Evolutionary conservation across 2,888 invertebrate species (phyloP).

Genomic region (Meandrusa payeni): DNA sequence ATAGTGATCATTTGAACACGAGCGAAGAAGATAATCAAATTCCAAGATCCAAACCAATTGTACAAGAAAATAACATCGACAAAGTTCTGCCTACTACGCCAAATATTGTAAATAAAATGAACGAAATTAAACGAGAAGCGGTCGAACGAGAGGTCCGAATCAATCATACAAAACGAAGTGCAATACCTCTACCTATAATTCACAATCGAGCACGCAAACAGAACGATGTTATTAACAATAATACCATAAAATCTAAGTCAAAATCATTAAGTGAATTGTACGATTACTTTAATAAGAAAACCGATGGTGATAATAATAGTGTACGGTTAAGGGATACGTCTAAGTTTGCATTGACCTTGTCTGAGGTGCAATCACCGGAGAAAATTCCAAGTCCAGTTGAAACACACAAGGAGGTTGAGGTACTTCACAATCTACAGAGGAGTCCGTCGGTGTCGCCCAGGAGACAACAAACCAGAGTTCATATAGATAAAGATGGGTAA

Average conservation of each 20-base stretch:
- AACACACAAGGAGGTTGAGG: conserved; percentile 83
- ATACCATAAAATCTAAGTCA: conserved; percentile 64
- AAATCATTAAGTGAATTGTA: conserved; percentile 74
- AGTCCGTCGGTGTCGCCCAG: conserved; percentile 81
- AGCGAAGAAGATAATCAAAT: conserved; percentile 78
- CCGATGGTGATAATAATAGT: conserved; percentile 43
- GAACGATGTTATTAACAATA: conserved; percentile 42
- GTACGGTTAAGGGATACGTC: conserved; percentile 49
- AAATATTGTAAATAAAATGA: conserved; percentile 49
- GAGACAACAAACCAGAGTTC: conserved; percentile 59
- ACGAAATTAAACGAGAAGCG: conserved; percentile 57
- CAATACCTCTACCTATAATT: conserved; percentile 68
- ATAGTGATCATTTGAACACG: conserved; percentile 86
- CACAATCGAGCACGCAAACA: conserved; percentile 46
- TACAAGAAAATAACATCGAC: conserved; percentile 28
- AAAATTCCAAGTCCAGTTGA: conserved; percentile 74
- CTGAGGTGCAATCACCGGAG: conserved; percentile 60
- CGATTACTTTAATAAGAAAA: conserved; percentile 70
- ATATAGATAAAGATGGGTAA: conserved; percentile 71
- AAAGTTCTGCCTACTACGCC: conserved; percentile 40
- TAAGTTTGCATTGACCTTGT: conserved; percentile 57
- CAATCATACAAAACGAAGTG: conserved; percentile 53
- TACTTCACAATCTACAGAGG: conserved; percentile 84
- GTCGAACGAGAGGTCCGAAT: conserved; percentile 43
- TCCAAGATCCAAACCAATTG: no score